Percentiles rank a stretch among this genome's conserved stretches.
These are phyloP conservation scores for Caenorhabditis uteleia DNA, from an alignment of 2,888 invertebrate species.

Conservation along the genomic window DNA sequence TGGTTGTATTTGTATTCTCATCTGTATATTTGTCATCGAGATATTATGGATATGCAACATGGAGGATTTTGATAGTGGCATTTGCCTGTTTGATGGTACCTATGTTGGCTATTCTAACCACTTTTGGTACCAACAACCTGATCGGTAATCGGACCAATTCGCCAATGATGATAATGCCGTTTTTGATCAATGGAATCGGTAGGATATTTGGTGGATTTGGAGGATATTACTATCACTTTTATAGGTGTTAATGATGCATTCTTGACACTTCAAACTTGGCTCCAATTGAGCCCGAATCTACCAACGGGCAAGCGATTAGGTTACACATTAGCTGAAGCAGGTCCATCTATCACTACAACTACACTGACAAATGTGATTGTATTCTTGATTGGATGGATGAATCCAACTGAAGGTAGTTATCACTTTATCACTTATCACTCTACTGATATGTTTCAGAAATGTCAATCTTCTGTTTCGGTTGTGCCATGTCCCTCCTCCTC, in stretches of 20 bases:
- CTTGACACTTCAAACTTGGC: conserved; percentile 63
- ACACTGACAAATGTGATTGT: conserved; percentile 67
- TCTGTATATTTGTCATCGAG: conserved; percentile 39
- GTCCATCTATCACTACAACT: conserved; percentile 69
- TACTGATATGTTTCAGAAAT: conserved; percentile 56
- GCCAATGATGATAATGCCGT: conserved; percentile 67
- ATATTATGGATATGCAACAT: conserved; percentile 44
- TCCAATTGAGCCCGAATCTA: conserved; percentile 30
- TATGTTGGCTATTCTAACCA: conserved; percentile 60
- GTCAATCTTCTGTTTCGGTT: conserved; percentile 65
- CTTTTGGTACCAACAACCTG: conserved; percentile 60
- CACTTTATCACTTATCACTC: too few relatives aligned
- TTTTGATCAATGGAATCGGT: conserved; percentile 67
- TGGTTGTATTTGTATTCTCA: conserved; percentile 44
- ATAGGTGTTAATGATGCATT: conserved; percentile 67
- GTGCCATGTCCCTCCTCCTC: conserved; percentile 66
- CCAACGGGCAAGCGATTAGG: conserved; percentile 29
- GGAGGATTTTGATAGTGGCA: conserved; percentile 51
- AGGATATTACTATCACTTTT: conserved; percentile 2
- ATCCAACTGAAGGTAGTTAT: conserved; percentile 62
- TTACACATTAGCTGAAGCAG: conserved; percentile 50
- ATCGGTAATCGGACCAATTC: conserved; percentile 62
- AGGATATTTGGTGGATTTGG: conserved; percentile 24
- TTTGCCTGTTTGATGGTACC: conserved; percentile 60
- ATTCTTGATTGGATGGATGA: conserved; percentile 64